These are phyloP conservation scores for Agrilus cyanescens DNA, from an alignment of 2,888 invertebrate species.

Conservation along the genomic window DNA sequence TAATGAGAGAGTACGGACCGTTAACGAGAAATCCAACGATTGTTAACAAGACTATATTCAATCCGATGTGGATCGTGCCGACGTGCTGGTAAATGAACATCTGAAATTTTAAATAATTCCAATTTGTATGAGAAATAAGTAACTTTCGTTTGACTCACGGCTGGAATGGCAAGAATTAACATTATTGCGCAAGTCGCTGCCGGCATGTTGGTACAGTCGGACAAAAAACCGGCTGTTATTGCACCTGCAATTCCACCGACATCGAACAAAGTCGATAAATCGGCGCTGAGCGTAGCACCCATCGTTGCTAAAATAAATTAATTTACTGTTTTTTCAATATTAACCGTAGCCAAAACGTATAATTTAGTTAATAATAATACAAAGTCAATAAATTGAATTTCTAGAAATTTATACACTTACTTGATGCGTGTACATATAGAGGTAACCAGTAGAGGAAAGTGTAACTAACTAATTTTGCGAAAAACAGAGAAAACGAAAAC, in stretches of 20 bases:
- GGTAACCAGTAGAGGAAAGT: conserved; percentile 97
- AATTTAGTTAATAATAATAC: neutral
- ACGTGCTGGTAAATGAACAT: conserved; percentile 67
- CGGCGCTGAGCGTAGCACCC: conserved; percentile 57
- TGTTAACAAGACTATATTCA: conserved; percentile 58
- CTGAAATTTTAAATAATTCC: conserved; percentile 38
- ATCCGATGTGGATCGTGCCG: conserved; percentile 47
- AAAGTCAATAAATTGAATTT: too few relatives aligned
- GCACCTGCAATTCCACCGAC: conserved; percentile 87
- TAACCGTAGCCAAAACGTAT: neutral
- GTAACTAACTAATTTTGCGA: conserved; percentile 93
- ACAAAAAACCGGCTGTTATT: conserved; percentile 73
- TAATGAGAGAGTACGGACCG: conserved; percentile 92
- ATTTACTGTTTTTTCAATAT: neutral
- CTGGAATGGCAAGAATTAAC: conserved; percentile 69
- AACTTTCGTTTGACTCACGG: conserved; percentile 42
- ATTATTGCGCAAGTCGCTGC: conserved; percentile 79
- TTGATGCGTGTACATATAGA: conserved; percentile 70
- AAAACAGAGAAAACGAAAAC: conserved; percentile 86
- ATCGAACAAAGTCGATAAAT: conserved; percentile 73
- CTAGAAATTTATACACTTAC: conserved; percentile 45
- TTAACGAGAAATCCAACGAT: conserved; percentile 77
- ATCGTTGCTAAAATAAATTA: conserved; percentile 46
- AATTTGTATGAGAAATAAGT: conserved; percentile 3
- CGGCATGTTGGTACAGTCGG: conserved; percentile 73